Percentiles rank a stretch among this genome's conserved stretches.
Conservation (phyloP, 2,797 vertebrate genomes). For the Notamacropus eugenii region DNA sequence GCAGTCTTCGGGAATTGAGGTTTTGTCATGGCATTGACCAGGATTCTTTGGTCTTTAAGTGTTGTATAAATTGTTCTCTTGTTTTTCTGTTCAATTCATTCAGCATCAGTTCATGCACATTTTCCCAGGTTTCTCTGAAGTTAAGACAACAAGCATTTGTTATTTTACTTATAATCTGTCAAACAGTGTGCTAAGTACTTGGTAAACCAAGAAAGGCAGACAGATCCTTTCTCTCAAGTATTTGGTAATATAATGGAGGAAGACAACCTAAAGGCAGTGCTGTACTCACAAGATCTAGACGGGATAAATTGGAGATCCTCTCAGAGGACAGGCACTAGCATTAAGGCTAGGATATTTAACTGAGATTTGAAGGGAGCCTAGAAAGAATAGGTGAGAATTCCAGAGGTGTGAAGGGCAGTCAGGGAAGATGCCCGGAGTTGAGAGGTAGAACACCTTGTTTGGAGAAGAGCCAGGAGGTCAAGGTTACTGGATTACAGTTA, state of each 20-base stretch:
- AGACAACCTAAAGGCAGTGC: neutral
- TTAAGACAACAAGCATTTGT: neutral
- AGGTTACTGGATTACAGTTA: neutral
- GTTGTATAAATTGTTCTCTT: neutral
- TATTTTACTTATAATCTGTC: neutral
- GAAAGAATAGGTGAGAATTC: neutral
- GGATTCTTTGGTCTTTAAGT: neutral
- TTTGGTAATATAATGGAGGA: neutral
- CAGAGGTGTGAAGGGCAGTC: neutral
- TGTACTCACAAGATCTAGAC: neutral
- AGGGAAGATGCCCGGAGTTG: neutral
- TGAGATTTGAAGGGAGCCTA: neutral
- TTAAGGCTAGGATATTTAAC: neutral
- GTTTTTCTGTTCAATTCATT: neutral
- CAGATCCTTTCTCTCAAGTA: neutral
- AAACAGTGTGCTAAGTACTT: neutral
- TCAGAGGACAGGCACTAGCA: neutral
- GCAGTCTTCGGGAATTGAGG: neutral
- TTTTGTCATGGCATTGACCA: neutral
- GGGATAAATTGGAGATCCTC: neutral
- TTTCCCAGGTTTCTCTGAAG: neutral
- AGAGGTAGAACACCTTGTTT: neutral
- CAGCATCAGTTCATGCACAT: neutral
- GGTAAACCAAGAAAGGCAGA: neutral
- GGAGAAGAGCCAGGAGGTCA: neutral